Percentiles rank a stretch among this genome's conserved stretches.
Evolutionary conservation across 2,797 vertebrate species (phyloP).

Genomic region (Enteromius mattozi): DNA sequence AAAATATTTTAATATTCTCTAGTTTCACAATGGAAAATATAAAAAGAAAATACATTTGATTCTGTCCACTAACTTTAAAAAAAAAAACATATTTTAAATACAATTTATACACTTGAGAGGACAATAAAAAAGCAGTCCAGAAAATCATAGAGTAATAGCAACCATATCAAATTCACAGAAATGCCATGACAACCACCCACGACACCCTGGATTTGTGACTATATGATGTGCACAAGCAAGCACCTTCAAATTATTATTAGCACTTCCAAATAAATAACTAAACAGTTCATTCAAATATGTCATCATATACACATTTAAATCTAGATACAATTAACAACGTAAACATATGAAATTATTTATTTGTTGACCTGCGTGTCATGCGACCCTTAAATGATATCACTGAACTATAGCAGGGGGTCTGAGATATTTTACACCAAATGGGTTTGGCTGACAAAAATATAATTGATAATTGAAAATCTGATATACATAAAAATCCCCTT

Average conservation of each 20-base stretch:
- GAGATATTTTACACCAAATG: background rate
- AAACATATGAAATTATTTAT: no score
- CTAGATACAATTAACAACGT: no score
- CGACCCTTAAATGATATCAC: background rate
- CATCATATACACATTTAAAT: no score
- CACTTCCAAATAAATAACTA: background rate
- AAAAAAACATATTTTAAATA: background rate
- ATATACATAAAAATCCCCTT: background rate
- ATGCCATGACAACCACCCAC: background rate
- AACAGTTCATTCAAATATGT: background rate
- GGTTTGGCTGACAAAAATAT: background rate
- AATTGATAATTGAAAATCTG: background rate
- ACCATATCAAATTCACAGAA: background rate
- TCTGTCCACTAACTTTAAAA: background rate
- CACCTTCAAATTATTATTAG: background rate
- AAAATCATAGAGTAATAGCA: background rate
- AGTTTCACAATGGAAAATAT: background rate
- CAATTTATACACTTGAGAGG: background rate
- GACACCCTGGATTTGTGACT: background rate
- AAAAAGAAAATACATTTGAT: background rate
- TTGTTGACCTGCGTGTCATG: background rate
- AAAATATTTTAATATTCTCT: background rate
- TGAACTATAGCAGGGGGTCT: background rate
- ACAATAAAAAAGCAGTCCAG: background rate
- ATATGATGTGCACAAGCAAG: background rate